Evolutionary conservation across 2,113 vertebrate genomes (phyloP), one percentile per base, ranked within the genome.

Genomic region (Prochilodus magdalenae): DNA sequence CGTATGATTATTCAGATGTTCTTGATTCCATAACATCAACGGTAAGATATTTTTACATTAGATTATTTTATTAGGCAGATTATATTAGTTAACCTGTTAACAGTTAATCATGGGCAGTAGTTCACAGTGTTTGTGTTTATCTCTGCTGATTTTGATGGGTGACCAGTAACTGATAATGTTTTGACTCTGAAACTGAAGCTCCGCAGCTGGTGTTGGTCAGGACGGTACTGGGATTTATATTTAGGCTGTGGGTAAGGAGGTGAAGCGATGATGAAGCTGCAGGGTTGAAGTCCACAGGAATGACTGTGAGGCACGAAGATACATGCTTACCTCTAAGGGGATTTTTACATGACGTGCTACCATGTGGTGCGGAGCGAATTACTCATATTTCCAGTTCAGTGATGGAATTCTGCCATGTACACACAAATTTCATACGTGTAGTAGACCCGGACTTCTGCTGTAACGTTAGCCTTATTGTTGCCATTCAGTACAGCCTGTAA

Each of bases 221-320:
- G 49, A 26, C 60, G 4, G 53, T 36, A 7, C 66, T 78, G 30
- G 26, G 73, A 30, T 87, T 83, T 89, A 30, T 83, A 78, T 89
- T 87, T 90, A 88, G 85, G 44, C 55, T 51, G n/a, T 78, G 29
- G 44, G 84, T 65, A 36, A 29, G 71, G 55, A 72, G 78, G 59
- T 84, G 69, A 70, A 53, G 53, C 3, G 77, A 86, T 88, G 69
- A 55, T 63, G 84, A 49, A 81, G 24, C 69, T 26, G 18, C 36
- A 59, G 24, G 44, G 15, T 26, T 79, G 67, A 55, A 72, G 30
- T 77, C 77, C 78, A 73, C 71, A 75, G 81, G 47, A 60, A 66
- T 79, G 73, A 84, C 57, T 73, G 73, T 26, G n/a, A 74, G 51
- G 12, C 77, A 65, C 44, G 86, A 84, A 82, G 47, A 83, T 84